A percentile compares a stretch with the other conserved stretches of the same genome.
Conservation (phyloP, 1,140 invertebrate genomes). For the Geopemphigus sp. region DNA sequence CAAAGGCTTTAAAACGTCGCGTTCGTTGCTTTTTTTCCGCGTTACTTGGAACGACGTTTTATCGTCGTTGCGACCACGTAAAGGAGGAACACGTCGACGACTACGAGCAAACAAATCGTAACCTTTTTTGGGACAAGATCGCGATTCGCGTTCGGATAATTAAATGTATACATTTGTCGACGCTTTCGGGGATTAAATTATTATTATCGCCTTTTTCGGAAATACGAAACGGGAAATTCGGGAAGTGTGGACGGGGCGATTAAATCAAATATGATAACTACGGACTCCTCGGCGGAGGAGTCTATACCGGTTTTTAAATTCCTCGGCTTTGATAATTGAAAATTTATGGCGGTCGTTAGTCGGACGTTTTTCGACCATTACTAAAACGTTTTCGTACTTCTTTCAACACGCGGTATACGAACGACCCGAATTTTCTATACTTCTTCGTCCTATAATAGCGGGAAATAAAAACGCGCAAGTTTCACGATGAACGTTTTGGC, state of each 20-base stretch:
- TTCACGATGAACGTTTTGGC: background rate
- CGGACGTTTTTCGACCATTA: constrained; percentile 35
- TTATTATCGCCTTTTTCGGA: too few species aligned
- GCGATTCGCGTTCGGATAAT: constrained; percentile 32
- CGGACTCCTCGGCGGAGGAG: background rate
- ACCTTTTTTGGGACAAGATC: constrained; percentile 50
- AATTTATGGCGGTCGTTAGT: constrained; percentile 33
- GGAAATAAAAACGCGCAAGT: constrained; percentile 37
- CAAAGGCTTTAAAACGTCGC: too few species aligned
- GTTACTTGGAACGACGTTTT: constrained; percentile 18
- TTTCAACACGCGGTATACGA: constrained; percentile 9
- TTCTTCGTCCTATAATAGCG: constrained; percentile 19
- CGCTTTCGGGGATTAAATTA: too few species aligned
- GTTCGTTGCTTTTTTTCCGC: constrained; percentile 14
- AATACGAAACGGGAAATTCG: too few species aligned
- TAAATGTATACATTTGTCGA: too few species aligned
- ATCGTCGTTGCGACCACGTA: constrained; percentile 51
- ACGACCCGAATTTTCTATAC: constrained; percentile 18
- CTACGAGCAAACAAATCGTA: constrained; percentile 50
- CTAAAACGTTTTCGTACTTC: constrained; percentile 31
- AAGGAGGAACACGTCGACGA: constrained; percentile 50
- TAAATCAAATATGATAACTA: constrained; percentile 23
- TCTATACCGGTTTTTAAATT: constrained; percentile 19
- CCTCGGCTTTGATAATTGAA: constrained; percentile 15
- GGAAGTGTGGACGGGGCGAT: too few species aligned